Evolutionary conservation across 2,797 vertebrate genomes (phyloP).

Genomic region (Cirrhinus molitorella): DNA sequence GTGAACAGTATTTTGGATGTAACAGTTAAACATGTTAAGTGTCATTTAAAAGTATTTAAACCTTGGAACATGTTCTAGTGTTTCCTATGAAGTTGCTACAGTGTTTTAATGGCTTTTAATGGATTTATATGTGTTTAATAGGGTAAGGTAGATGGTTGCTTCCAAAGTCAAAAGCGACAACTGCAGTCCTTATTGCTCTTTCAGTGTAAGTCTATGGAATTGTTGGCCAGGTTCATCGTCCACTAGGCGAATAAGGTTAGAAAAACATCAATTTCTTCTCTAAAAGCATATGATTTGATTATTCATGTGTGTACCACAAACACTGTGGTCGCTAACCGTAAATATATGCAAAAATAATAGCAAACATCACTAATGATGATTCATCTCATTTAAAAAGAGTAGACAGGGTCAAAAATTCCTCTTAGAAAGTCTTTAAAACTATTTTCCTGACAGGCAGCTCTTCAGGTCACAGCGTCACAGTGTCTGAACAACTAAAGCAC

Average conservation of each 20-base stretch:
- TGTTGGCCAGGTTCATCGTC: not conserved
- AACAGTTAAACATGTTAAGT: not conserved
- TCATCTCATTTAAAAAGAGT: not conserved
- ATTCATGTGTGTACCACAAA: not conserved
- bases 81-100: too few species aligned
- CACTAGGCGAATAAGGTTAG: not conserved
- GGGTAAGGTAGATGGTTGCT: too few species aligned
- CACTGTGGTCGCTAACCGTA: not conserved
- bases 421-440: not conserved
- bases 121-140: too few species aligned
- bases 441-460: conserved; percentile 4
- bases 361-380: not conserved
- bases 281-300: not conserved
- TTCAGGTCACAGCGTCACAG: not conserved
- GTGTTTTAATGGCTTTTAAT: too few species aligned
- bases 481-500: conserved; percentile 30
- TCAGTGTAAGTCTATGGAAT: not conserved
- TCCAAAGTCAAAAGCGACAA: too few species aligned
- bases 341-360: not conserved
- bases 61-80: too few species aligned
- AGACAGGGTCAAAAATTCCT: not conserved
- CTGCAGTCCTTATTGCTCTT: not conserved
- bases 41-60: not conserved
- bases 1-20: not conserved
- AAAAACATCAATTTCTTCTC: not conserved